Evolutionary conservation across 2,797 vertebrate genomes (phyloP).

Genomic region (Thamnophis elegans): DNA sequence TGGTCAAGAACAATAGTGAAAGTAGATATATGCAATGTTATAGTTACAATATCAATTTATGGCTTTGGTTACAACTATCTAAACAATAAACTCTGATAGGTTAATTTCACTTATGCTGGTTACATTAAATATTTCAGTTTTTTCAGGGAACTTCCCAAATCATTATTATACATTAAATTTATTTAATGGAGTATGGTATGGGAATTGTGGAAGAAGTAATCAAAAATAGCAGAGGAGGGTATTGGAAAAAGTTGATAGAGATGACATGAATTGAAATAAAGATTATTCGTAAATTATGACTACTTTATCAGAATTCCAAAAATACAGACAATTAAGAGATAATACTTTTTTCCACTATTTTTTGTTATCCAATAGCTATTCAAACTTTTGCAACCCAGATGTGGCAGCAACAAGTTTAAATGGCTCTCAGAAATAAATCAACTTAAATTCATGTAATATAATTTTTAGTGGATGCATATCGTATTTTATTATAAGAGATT

Average conservation of each 20-base stretch:
- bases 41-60: neutral
- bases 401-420: neutral
- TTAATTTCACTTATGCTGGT: conserved; percentile 34
- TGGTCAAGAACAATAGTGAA: neutral
- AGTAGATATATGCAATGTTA: neutral
- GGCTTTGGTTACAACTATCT: conserved; percentile 1
- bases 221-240: neutral
- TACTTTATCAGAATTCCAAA: neutral
- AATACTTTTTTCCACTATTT: neutral
- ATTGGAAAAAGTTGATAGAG: neutral
- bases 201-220: neutral
- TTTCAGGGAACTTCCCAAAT: neutral
- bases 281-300: neutral
- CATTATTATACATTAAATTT: neutral
- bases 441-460: neutral
- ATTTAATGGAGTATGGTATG: neutral
- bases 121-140: conserved; percentile 14
- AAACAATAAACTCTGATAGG: conserved; percentile 45
- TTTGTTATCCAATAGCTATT: neutral
- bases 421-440: neutral
- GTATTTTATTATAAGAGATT: neutral
- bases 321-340: neutral
- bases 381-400: neutral
- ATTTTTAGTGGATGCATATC: neutral
- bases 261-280: neutral